Percentiles rank a stretch among this genome's conserved stretches.
These are phyloP conservation scores for Microctonus aethiopoides DNA, from an alignment of 2,888 invertebrate species.

Conservation along the genomic window DNA sequence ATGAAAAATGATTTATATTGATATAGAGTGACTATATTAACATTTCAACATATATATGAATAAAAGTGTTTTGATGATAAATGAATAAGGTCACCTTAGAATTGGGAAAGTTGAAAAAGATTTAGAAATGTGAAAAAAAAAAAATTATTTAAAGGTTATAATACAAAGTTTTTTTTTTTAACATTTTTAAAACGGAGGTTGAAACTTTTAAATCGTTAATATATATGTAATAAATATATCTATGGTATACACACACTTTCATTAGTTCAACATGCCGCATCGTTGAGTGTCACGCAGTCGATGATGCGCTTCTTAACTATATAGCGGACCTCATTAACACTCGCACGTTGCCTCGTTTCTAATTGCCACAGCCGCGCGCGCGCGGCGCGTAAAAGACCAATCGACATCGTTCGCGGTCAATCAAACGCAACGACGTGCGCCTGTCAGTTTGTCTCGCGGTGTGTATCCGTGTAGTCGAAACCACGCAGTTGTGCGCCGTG, in stretches of 20 bases:
- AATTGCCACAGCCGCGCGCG: constrained; percentile 48
- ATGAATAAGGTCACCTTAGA: constrained; percentile 11
- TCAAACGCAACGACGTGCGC: neutral
- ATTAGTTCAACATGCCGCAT: neutral
- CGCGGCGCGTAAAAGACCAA: constrained; percentile 32
- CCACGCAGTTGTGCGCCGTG: neutral
- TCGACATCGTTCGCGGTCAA: constrained; percentile 11
- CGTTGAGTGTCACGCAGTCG: neutral
- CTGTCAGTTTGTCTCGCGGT: neutral
- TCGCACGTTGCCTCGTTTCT: constrained; percentile 47
- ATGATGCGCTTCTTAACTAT: neutral
- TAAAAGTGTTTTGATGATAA: constrained; percentile 14
- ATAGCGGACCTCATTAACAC: constrained; percentile 46
- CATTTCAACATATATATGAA: constrained; percentile 1
- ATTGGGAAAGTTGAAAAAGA: constrained; percentile 11
- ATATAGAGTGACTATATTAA: neutral
- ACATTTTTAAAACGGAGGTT: neutral
- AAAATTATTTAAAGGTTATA: constrained; percentile 2
- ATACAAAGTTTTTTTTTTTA: neutral
- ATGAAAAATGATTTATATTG: neutral
- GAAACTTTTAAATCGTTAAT: neutral
- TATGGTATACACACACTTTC: neutral
- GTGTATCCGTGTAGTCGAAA: neutral
- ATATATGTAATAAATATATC: neutral
- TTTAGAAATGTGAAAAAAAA: neutral